Conservation (phyloP, 2,888 invertebrate species). For the Temnothorax ravouxi region DNA sequence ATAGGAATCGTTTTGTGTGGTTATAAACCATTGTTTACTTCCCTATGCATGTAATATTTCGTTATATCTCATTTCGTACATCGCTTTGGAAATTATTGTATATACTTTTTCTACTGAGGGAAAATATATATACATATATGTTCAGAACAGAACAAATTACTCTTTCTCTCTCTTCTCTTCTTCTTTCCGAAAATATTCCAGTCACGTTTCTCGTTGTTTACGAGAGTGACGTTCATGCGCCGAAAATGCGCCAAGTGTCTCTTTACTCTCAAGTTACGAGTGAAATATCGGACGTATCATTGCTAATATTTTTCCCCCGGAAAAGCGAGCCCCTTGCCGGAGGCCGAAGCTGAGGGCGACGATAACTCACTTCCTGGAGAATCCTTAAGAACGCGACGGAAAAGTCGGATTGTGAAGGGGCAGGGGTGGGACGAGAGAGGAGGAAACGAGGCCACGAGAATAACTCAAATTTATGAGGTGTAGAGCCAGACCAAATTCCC, state of each 20-base stretch:
- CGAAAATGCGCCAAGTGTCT: constrained; percentile 70
- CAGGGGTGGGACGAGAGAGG: constrained; percentile 57
- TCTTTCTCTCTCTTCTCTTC: background rate
- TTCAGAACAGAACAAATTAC: constrained; percentile 17
- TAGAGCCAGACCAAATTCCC: constrained; percentile 83
- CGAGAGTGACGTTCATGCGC: constrained; percentile 64
- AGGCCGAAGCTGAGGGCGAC: constrained; percentile 53
- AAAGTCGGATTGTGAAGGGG: constrained; percentile 73
- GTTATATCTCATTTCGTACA: background rate
- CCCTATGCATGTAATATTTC: background rate
- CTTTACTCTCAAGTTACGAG: constrained; percentile 58
- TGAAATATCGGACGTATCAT: constrained; percentile 76
- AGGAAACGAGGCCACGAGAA: constrained; percentile 75
- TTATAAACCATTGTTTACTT: constrained; percentile 15
- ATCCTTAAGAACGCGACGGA: constrained; percentile 74
- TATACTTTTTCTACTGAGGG: background rate
- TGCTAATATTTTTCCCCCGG: constrained; percentile 75
- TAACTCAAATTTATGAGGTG: constrained; percentile 85
- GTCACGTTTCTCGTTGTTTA: constrained; percentile 66
- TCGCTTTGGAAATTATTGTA: background rate
- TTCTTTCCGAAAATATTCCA: constrained; percentile 39
- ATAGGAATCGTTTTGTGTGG: background rate
- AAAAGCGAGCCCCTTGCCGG: constrained; percentile 53
- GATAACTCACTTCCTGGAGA: constrained; percentile 77
- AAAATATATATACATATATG: background rate